These are phyloP conservation scores for Saguinus imperator DNA, from an alignment of 2,113 vertebrate species.

Conservation along the genomic window DNA sequence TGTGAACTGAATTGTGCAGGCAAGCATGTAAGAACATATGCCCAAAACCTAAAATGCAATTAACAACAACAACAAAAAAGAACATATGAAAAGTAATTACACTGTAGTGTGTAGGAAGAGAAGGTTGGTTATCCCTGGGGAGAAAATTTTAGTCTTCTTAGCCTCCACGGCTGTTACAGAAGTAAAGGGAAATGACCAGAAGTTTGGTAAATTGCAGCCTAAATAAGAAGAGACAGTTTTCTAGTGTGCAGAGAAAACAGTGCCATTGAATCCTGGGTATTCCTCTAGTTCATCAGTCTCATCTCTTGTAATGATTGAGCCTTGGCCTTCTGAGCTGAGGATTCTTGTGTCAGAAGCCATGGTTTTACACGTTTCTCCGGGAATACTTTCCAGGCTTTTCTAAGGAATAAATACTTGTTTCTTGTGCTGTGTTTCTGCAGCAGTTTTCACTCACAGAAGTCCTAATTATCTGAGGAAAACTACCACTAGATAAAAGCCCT, in stretches of 20 bases:
- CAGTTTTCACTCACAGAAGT: background rate
- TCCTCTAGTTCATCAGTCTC: background rate
- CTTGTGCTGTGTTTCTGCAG: background rate
- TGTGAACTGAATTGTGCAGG: background rate
- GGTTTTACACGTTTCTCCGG: background rate
- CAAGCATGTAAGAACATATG: background rate
- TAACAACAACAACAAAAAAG: no score
- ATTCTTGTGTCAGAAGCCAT: background rate
- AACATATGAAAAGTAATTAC: background rate
- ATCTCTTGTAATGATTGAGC: background rate
- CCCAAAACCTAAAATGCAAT: no score
- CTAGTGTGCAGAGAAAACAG: background rate
- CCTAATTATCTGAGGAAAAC: background rate
- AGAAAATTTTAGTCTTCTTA: background rate
- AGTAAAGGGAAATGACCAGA: background rate
- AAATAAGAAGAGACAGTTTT: slow-evolving; percentile 21
- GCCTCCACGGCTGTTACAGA: background rate
- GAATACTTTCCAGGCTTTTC: background rate
- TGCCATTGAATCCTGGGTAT: background rate
- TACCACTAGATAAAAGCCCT: background rate
- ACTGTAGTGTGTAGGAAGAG: background rate
- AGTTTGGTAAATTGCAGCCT: background rate
- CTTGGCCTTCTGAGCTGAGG: background rate
- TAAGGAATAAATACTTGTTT: background rate
- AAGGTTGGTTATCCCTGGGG: background rate